Conservation (phyloP, 2,113 vertebrate genomes). For the Promerops cafer region DNA sequence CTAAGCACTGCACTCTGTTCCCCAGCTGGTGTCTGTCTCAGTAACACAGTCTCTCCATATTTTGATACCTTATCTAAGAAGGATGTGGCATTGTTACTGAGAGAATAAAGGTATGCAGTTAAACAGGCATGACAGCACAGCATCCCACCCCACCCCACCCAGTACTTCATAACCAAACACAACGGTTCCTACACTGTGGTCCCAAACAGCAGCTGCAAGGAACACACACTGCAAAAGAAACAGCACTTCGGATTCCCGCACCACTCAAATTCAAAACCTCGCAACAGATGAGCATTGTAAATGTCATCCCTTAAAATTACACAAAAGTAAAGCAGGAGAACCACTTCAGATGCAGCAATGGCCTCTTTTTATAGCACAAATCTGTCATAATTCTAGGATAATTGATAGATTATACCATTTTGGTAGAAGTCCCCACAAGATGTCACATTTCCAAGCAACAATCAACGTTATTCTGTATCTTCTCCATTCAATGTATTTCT, state of each 20-base stretch:
- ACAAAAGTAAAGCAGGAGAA: not conserved
- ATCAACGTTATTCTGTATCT: not conserved
- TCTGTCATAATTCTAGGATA: not conserved
- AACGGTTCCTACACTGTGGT: not conserved
- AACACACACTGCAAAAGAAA: not conserved
- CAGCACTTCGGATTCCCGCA: not conserved
- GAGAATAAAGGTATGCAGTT: not conserved
- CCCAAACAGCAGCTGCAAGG: not conserved
- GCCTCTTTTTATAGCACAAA: not conserved
- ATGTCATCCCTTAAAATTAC: not conserved
- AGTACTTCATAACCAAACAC: not conserved
- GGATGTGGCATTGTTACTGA: slow-evolving; percentile 26
- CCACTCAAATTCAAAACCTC: not conserved
- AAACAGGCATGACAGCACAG: not conserved
- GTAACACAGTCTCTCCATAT: slow-evolving; percentile 27
- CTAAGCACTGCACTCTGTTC: slow-evolving; percentile 3
- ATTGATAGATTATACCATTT: not conserved
- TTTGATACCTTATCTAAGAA: slow-evolving; percentile 28
- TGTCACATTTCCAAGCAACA: not conserved
- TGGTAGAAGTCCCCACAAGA: not conserved
- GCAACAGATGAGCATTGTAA: accelerated
- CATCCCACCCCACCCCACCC: not conserved
- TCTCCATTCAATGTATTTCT: not conserved
- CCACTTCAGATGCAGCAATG: not conserved
- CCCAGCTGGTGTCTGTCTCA: slow-evolving; percentile 19